Base-by-base conservation (phyloP, 2,797 vertebrate species). In the Lithobates pipiens region DNA sequence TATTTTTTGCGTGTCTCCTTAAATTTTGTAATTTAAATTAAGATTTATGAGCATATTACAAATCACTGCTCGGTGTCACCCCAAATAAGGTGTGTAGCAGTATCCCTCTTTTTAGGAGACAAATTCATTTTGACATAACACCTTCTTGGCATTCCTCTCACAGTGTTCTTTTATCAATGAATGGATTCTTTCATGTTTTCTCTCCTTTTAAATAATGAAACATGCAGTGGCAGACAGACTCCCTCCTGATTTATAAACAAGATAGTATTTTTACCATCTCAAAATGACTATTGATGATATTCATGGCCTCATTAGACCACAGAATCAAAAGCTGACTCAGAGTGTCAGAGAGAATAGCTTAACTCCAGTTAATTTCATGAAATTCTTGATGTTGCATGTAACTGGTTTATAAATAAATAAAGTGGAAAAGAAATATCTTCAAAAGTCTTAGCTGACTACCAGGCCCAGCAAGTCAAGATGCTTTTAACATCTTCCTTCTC, bases 181-280 rank as follows among this genome's bases (percentile, higher is more conserved):
- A 85, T 25, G 0, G 16, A 68, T 85, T 85, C 74, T 75, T 61
- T 65, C 25, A 84, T 68, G 77, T 88, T 15, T 81, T 27, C 50
- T n/a, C 76, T 68, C 10, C 10, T 87, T 85, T 89, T 91, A 73
- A 89, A 32, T 85, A 90, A 89, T 89, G 87, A 88, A 88, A 32
- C 18, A 34, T 4, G 32, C 89, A 86, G 34, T 77, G 18, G 71
- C 61, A 21, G 82, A 65, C 34, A 84, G 76, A 85, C 32, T 18
- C 88, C 42, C 34, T 87, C 90, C 82, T 89, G 77, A 72, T 54
- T 90, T 32, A 81, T 73, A 81, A 81, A 50, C 23, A 70, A 74
- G 34, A 76, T 68, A 27, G 29, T 54, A 76, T 27, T 89, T 67
- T 90, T 89, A 84, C 88, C 89, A 88, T 65, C 39, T 69, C 82